Evolutionary conservation across 2,797 vertebrate species (phyloP), one percentile per base, ranked within the genome.

Genomic region (Sebastes cheni): DNA sequence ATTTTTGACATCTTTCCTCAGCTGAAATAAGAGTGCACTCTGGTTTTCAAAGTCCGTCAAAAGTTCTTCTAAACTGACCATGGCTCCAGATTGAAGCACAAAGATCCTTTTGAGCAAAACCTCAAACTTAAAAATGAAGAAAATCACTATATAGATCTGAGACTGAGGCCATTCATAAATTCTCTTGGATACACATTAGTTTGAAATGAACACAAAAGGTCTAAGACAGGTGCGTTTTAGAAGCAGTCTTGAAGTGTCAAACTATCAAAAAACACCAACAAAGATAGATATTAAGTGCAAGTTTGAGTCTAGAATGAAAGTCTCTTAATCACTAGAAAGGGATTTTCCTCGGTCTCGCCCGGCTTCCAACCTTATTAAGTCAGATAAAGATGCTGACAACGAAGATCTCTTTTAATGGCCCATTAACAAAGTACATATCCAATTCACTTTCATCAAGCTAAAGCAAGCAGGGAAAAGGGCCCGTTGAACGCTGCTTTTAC

Each of bases 381-480:
- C 73, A 86, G 72, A 91, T 81, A 82, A 85, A 88, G 70, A 88
- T 82, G 77, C 85, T 90, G 87, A 94, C 83, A 88, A 77, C 77
- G 75, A 89, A 79, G 71, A 88, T 80, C 55, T 65, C 58, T 75
- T 82, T 81, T 86, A 87, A 85, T 81, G 78, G 76, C 39, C 89
- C 75, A 85, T 92, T 89, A 88, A 86, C 84, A 88, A 82, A 89
- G 72, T 68, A 86, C 81, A 89, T 82, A 81, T 88, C 87, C 85
- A 86, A 89, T 92, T 91, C 85, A 89, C 86, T 92, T 92, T 86
- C 88, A 92, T 91, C 85, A 82, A 88, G 85, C 88, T 91, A 88
- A 90, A 92, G 82, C 79, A 87, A 90, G 79, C 81, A 85, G 72
- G 55, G 69, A 80, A 80, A 86, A 79, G 34, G 77, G 80, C 50